Base-by-base conservation (phyloP, 2,888 invertebrate species). In the Limulus polyphemus region DNA sequence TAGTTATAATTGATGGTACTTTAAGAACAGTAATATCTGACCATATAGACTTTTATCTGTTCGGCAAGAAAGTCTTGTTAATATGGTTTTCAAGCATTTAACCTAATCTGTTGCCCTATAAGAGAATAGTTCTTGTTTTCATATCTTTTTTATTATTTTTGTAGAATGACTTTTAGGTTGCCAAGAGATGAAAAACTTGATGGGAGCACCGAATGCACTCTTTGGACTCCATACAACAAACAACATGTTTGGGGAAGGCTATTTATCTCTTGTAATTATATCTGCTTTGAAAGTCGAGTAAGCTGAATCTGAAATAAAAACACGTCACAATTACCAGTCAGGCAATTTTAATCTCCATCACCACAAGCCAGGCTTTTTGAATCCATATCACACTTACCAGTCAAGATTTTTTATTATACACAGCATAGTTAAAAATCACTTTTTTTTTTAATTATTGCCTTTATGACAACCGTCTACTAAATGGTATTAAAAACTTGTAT, bases 141-240 rank as follows among this genome's bases (percentile, higher is more conserved):
- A 50, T 12, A 59, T 49, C n/a, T 14, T 61, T 46, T 47, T 57
- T 55, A 57, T 12, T 55, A 14, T 16, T 58, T 48, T 67, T 72
- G 50, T 64, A 75, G 78, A 72, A 71, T 72, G 55, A 74, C 73
- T 17, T 80, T 80, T 71, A 74, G 92, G 69, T 82, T 99, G 70
- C 95, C 98, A 0, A 82, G 85, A 64, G 81, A 80, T 47, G 98
- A 98, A 79, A 94, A 94, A 76, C 79, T 99, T 63, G 98, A 99
- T 77, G 98, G 98, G 0, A 87, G 88, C 64, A 75, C 90, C 60
- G 90, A 90, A 73, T 91, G 92, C 73, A 85, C 89, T 11, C 78
- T 99, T 60, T 92, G 93, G 87, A 94, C 97, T 1, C 95, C 97
- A 0, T 98, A 90, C 75, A 90, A 93, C 74, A 94, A 94, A 75